Base-by-base conservation (phyloP, 2,113 vertebrate species). In the Isichthys henryi region DNA sequence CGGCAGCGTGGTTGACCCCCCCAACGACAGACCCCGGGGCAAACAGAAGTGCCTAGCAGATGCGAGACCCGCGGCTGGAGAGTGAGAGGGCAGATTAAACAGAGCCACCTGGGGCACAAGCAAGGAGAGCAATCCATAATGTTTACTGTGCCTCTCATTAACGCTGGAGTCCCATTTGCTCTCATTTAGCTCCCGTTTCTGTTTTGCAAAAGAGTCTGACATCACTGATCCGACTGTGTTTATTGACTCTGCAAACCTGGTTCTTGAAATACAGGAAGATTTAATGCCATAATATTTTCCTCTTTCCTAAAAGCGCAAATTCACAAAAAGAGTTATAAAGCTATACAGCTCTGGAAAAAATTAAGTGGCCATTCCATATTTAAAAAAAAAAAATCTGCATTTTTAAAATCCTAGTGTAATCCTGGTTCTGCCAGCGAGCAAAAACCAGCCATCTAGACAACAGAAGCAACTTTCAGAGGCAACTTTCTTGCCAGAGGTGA, bases 1-100 rank as follows among this genome's bases (percentile, higher is more conserved):
- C 88, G 88, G 88, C 87, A 92, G 90, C 70, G 89, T 83, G 80
- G 87, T 88, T 91, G 92, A 91, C 90, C 49, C 74, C 62, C 90
- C 27, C 86, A 74, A 90, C 91, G 89, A 89, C 50, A 87, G 90
- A 90, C 92, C 93, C 80, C 35, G 27, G 89, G 92, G 91, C 91
- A 87, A 92, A 93, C 93, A 94, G 92, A 92, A 93, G 92, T 90
- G 85, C 87, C 91, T 89, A 92, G 92, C 95, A 96, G 95, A 94
- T 96, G 95, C 92, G 89, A 77, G 89, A 91, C 95, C 94, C 82
- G 84, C 62, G 94, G 95, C 94, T 90, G 89, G 80, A 77, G 52
- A 62, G 80, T 17, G 21, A 84, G 89, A 90, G 88, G 82, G 89
- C 90, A 90, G 86, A 92, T 46, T 10, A 89, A 39, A 49, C 70